Percentiles rank a stretch among this genome's conserved stretches.
These are phyloP conservation scores for Eristalis tenax DNA, from an alignment of 2,888 invertebrate species.

Conservation along the genomic window DNA sequence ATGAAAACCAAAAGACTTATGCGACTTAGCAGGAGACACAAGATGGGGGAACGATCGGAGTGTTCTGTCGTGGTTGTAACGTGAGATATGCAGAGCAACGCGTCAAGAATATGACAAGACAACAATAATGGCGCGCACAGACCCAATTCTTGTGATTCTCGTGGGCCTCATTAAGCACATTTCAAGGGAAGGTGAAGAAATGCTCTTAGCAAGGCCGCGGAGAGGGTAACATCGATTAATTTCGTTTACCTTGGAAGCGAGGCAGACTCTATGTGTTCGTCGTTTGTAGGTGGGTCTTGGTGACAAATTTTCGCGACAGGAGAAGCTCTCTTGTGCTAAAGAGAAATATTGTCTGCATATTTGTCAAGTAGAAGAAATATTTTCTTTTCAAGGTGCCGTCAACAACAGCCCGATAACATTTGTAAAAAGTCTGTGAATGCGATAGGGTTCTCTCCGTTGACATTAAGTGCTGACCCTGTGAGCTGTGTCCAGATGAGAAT, in stretches of 20 bases:
- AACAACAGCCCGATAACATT: too few species aligned
- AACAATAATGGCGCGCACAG: constrained; percentile 35
- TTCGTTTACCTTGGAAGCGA: background rate
- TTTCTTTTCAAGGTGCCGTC: too few species aligned
- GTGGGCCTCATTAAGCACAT: constrained; percentile 27
- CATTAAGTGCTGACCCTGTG: too few species aligned
- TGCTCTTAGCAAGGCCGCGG: constrained; percentile 23
- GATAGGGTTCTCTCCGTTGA: too few species aligned
- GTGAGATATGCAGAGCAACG: constrained; percentile 57
- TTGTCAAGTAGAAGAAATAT: too few species aligned
- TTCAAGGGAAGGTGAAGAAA: background rate
- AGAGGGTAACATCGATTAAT: background rate
- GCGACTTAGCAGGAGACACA: background rate
- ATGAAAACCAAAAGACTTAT: constrained; percentile 26
- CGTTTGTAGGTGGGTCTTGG: background rate
- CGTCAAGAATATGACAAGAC: constrained; percentile 44
- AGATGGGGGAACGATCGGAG: background rate
- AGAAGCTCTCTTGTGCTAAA: too few species aligned
- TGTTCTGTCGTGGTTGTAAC: constrained; percentile 23
- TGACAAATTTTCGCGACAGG: too few species aligned
- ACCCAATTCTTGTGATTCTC: constrained; percentile 54
- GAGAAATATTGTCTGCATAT: too few species aligned
- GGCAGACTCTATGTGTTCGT: too few species aligned
- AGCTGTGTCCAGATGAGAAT: too few species aligned
- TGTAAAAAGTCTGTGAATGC: too few species aligned